Evolutionary conservation across 2,888 invertebrate species (phyloP), one percentile per base, ranked within the genome.

Genomic region (Bombyx huttoni): DNA sequence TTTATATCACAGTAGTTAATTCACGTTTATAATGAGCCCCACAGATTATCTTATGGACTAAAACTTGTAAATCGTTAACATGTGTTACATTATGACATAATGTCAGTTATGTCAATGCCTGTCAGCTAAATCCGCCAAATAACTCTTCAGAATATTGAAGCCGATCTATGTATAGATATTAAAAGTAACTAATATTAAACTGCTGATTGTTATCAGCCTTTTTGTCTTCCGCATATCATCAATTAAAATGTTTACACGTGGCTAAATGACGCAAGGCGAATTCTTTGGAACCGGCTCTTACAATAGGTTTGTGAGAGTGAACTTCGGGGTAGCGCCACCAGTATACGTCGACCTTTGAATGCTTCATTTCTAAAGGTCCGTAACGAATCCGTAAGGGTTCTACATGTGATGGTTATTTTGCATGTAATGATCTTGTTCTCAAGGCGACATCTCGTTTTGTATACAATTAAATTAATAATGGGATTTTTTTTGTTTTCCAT

Each of bases 181-280:
- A 59, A 57, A 51, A 52, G 57, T 67, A 73, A 71, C 73, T 62
- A 67, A 70, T 70, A 69, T 69, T 62, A 63, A 68, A 68, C 70
- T 67, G 58, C 65, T 67, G 76, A 81, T 79, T 70, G 58, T 62
- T 73, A 80, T 78, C 75, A 58, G 51, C 52, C 64, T 77, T 80
- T 81, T 82, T 78, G 75, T 78, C 78, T 86, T 85, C 82, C 82
- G 82, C 78, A 75, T 84, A 70, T 83, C 80, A 81, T 83, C 84
- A 84, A 86, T 86, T 85, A 84, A 84, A 81, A 85, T 83, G 67
- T 86, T 83, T 85, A 78, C 81, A 84, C 82, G 83, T 83, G 83
- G 75, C 71, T 73, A 75, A 71, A 71, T 81, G 82, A 81, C 78
- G 81, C 76, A 78, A 80, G 70, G 73, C 76, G 74, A 72, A 83